Evolutionary conservation across 2,113 vertebrate genomes (phyloP), one percentile per base, ranked within the genome.

Genomic region (Melanerpes aurifrons): DNA sequence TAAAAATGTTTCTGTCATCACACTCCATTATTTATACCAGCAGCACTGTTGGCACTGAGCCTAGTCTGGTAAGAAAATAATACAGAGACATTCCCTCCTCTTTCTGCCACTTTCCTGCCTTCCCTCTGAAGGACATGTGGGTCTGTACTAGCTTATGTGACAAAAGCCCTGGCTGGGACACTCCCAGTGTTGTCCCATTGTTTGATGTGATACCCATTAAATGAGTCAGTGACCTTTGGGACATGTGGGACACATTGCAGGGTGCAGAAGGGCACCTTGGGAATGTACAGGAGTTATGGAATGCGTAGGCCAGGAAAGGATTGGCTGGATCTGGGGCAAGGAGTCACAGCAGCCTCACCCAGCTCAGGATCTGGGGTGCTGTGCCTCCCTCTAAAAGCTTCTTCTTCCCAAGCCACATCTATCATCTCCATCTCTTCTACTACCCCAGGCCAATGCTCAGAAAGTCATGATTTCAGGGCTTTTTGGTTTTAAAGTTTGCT

Each of bases 1-100:
- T 92, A 92, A 93, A 96, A 94, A 84, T 61, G 82, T 89, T 85
- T 71, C 85, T 89, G 84, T 91, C 90, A 89, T 89, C 93, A 89
- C 2, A 0, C 57, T 89, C 47, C 62, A 19, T 82, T 95, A 87
- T 94, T 94, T 91, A 85, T 91, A 68, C 87, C 67, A 40, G 74
- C 69, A 86, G 84, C 43, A 20, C 47, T 10, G 45, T 6, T 96
- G 95, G 91, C 93, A 92, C 50, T 4, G 32, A 87, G 92, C 94
- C 92, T 53, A 57, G 58, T 57, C 78, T 57, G 70, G 57, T 62
- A 59, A 32, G 47, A 64, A 92, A 96, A 86, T 62, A 56, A 84
- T 6, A 29, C 2, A 0, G 82, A 82, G 57, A 35, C 0, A 5
- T 91, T 82, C 71, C 31, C 50, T 82, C 35, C 31, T 16, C 70